A percentile compares a stretch with the other conserved stretches of the same genome.
phyloP scores from a whole-genome alignment of 2,113 vertebrate genomes.

The Siniperca knerii region DNA sequence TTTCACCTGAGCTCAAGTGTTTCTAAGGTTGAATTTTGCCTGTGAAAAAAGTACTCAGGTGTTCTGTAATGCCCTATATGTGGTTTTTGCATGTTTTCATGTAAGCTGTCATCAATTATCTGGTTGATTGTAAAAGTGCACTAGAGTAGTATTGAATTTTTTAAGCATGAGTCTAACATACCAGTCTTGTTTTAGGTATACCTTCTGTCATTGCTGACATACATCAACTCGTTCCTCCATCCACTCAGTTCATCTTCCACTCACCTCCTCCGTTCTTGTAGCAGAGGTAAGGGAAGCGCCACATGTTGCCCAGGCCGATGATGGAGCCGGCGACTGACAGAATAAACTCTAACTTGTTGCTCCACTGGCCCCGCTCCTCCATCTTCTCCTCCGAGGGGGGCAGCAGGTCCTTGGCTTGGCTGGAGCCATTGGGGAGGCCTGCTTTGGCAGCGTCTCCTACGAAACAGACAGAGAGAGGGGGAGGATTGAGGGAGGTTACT shows the following conservation, averaged over 20 bases:
- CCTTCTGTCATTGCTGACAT: neutral
- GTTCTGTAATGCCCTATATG: neutral
- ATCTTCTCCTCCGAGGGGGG: conserved; percentile 80
- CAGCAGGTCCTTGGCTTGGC: conserved; percentile 58
- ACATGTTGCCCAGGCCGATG: conserved; percentile 93
- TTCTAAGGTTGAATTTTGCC: neutral
- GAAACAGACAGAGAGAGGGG: neutral
- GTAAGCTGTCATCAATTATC: neutral
- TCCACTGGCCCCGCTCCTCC: conserved; percentile 91
- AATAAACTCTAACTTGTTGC: conserved; percentile 93
- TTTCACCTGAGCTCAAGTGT: conserved; percentile 1
- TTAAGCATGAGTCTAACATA: too few species aligned
- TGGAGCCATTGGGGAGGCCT: conserved; percentile 83
- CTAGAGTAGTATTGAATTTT: neutral
- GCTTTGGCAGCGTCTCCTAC: conserved; percentile 82
- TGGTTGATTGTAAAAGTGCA: too few species aligned
- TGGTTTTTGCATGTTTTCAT: neutral
- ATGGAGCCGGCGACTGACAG: conserved; percentile 93
- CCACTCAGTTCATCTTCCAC: conserved; percentile 35
- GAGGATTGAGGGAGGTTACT: neutral
- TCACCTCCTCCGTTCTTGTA: conserved; percentile 97
- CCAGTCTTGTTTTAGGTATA: neutral
- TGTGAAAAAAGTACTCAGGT: neutral
- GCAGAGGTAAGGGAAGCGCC: conserved; percentile 96
- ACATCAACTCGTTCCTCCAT: neutral